Evolutionary conservation across 2,113 vertebrate genomes (phyloP).

Genomic region (Neodontobutis hainanensis): DNA sequence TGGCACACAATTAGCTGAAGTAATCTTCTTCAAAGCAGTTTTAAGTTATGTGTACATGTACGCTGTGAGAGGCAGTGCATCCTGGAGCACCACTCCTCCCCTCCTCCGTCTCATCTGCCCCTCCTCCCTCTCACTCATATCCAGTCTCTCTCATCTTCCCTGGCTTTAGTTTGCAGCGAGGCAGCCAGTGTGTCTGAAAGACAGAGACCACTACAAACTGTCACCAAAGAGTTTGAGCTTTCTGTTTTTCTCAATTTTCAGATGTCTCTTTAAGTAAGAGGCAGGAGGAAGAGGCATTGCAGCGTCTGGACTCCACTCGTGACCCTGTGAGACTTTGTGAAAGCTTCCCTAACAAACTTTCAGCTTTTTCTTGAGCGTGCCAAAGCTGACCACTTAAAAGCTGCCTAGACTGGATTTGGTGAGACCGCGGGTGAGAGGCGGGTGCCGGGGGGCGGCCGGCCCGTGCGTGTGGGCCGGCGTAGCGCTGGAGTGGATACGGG

Average conservation of each 20-base stretch:
- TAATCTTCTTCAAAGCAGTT: background rate
- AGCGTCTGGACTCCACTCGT: conserved; percentile 15
- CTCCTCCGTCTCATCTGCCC: conserved; percentile 40
- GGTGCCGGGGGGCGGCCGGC: conserved; percentile 65
- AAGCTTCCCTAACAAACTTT: background rate
- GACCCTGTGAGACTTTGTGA: background rate
- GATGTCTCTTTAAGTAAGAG: conserved; percentile 5
- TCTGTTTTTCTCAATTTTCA: conserved; percentile 16
- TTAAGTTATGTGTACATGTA: conserved; percentile 11
- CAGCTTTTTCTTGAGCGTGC: no score
- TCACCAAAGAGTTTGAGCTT: conserved; percentile 52
- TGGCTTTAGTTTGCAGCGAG: conserved; percentile 60
- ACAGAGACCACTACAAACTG: conserved; percentile 59
- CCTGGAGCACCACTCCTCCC: conserved; percentile 38
- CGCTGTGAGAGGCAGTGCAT: conserved; percentile 23
- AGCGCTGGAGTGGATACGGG: conserved; percentile 73
- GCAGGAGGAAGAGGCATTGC: background rate
- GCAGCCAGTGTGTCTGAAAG: conserved; percentile 53
- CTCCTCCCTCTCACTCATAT: conserved; percentile 69
- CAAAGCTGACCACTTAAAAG: background rate
- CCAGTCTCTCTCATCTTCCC: conserved; percentile 65
- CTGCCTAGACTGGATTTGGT: conserved; percentile 73
- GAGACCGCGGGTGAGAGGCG: conserved; percentile 60
- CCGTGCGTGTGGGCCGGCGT: conserved; percentile 52
- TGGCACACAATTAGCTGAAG: background rate